Evolutionary conservation across 2,113 vertebrate genomes (phyloP).

Genomic region (Pedetes capensis): DNA sequence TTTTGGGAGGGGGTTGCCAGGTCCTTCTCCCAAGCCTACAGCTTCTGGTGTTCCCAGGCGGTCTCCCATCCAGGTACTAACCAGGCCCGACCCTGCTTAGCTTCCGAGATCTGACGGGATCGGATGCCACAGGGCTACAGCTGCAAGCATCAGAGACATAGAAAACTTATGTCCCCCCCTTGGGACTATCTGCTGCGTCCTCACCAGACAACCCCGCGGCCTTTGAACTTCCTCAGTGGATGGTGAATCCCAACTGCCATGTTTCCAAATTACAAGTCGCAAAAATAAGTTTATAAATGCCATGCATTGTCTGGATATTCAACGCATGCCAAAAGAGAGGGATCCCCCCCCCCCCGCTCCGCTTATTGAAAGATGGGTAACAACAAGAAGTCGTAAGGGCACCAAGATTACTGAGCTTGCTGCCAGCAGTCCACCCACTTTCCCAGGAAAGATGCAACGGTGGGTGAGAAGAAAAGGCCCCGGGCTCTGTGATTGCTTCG

Average conservation of each 20-base stretch:
- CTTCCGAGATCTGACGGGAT: no score
- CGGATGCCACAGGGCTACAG: no score
- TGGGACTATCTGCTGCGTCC: background rate
- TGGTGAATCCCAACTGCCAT: background rate
- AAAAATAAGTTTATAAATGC: background rate
- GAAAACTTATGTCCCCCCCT: background rate
- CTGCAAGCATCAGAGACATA: no score
- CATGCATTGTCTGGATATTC: background rate
- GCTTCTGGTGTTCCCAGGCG: no score
- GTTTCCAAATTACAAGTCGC: background rate
- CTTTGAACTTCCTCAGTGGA: background rate
- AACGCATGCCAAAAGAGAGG: background rate
- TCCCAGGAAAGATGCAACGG: background rate
- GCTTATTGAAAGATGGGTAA: background rate
- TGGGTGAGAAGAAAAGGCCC: background rate
- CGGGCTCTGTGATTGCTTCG: background rate
- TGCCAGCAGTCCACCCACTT: background rate
- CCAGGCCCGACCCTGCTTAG: no score
- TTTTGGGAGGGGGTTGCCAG: no score
- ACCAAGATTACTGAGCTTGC: rapidly evolving
- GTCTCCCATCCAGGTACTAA: no score
- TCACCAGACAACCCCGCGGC: background rate
- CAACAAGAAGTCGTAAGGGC: background rate
- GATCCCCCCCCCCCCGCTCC: background rate
- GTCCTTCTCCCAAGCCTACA: no score